Percentiles rank a stretch among this genome's conserved stretches.
phyloP scores from a whole-genome alignment of 2,888 invertebrate species.

The Andrena marginata region DNA sequence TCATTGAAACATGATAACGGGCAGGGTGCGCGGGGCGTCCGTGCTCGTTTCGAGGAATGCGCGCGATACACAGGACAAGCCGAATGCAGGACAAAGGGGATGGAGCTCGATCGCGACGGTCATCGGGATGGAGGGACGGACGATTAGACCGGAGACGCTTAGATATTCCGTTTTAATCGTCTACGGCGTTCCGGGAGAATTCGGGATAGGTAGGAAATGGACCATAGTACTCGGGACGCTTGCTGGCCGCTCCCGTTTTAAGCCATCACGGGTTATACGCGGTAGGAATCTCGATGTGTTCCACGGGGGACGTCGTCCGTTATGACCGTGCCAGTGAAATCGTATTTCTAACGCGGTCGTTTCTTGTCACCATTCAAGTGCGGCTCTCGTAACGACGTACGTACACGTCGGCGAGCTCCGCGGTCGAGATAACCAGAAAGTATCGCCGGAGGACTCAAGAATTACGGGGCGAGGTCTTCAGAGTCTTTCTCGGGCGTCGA shows the following conservation, averaged over 20 bases:
- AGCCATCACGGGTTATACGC: conserved; percentile 33
- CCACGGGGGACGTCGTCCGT: conserved; percentile 45
- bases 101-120: background rate
- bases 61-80: background rate
- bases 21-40: background rate
- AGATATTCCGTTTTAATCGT: conserved; percentile 45
- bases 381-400: conserved; percentile 54
- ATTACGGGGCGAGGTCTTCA: conserved; percentile 55
- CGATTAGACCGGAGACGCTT: conserved; percentile 27
- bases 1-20: conserved; percentile 3
- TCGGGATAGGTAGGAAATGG: conserved; percentile 28
- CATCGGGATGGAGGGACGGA: background rate
- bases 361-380: conserved; percentile 65
- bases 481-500: conserved; percentile 24
- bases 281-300: conserved; percentile 41
- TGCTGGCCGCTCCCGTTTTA: conserved; percentile 41
- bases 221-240: conserved; percentile 1
- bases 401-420: conserved; percentile 12
- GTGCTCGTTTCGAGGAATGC: background rate
- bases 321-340: conserved; percentile 52
- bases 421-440: conserved; percentile 64
- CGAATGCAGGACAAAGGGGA: conserved; percentile 25
- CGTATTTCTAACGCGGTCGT: conserved; percentile 65
- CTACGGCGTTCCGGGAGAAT: conserved; percentile 15
- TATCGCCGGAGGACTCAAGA: conserved; percentile 53